Base-by-base conservation (phyloP, 1,140 invertebrate genomes). In the Dendrolimus punctatus region DNA sequence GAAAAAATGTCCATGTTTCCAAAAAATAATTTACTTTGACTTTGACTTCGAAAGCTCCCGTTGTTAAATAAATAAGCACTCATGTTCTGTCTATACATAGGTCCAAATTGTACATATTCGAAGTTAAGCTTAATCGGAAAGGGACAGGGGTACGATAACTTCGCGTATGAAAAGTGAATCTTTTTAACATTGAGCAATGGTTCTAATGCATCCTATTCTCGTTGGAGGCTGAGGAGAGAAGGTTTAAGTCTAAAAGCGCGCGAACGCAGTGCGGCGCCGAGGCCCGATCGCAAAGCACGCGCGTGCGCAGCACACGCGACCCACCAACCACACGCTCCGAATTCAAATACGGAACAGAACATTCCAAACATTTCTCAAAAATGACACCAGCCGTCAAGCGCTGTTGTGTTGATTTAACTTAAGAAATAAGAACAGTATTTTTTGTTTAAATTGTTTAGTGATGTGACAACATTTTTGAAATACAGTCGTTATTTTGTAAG, bases 211-310 rank as follows among this genome's bases (percentile, higher is more conserved):
- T 76, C 76, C 60, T 69, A 73, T 73, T 66, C 59, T 65, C 42
- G 57, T 38, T 58, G 62, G 73, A 82, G 72, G 71, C 71, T 76
- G 75, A 55, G 3, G 67, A 61, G 57, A 58, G 76, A 73, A 77
- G 80, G 80, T 73, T 80, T 74, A 61, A 68, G 68, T 72, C 75
- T 74, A 85, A 85, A 85, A 85, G 82, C 82, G 79, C 82, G 82
- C 77, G 80, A 85, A 85, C 69, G 71, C 80, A 85, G 82, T 85
- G 73, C 71, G 60, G 74, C 72, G 80, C 74, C 73, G 79, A 74
- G 70, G 72, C 64, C 59, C 79, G 82, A 64, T 77, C 79, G 80
- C 82, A 66, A 50, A 69, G 75, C 82, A 85, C 80, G 74, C 76
- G 79, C 71, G 70, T 66, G 76, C 71, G 66, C 66, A 58, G 38